Conservation (phyloP, 2,888 invertebrate genomes). For the Schizotus pectinicornis region DNA sequence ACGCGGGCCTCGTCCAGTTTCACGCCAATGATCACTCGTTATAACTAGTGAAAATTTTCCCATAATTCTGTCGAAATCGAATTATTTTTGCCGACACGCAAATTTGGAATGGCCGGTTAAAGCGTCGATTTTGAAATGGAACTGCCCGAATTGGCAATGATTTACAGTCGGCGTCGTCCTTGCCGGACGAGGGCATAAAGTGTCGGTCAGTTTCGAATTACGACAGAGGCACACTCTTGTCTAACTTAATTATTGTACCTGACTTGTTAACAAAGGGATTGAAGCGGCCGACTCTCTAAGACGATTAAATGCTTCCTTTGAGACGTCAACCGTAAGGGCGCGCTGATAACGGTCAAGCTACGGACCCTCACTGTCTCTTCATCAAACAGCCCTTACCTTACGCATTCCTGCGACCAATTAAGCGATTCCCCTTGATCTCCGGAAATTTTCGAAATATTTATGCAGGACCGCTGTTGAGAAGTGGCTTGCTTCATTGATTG, state of each 20-base stretch:
- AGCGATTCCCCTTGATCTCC: constrained; percentile 7
- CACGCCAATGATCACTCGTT: too few relatives aligned
- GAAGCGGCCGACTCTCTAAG: constrained; percentile 24
- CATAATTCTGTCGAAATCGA: too few relatives aligned
- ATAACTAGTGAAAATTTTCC: too few relatives aligned
- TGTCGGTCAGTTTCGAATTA: constrained; percentile 9
- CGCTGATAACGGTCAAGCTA: constrained; percentile 39
- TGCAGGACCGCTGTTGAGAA: too few relatives aligned
- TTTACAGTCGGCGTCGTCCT: too few relatives aligned
- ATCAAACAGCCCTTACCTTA: constrained; percentile 26
- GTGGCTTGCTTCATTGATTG: too few relatives aligned
- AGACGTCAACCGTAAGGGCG: constrained; percentile 39
- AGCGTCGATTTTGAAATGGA: too few relatives aligned
- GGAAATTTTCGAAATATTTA: too few relatives aligned
- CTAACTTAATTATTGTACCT: constrained; percentile 23
- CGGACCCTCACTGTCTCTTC: constrained; percentile 28
- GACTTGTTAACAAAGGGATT: constrained; percentile 26
- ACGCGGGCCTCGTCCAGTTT: too few relatives aligned
- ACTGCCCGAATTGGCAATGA: too few relatives aligned
- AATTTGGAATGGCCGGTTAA: too few relatives aligned
- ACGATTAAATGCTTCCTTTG: constrained; percentile 42
- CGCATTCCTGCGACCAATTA: constrained; percentile 23
- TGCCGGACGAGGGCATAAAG: not conserved
- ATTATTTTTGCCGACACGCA: too few relatives aligned
- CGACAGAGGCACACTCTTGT: constrained; percentile 6